Evolutionary conservation across 2,888 invertebrate genomes (phyloP).

Genomic region (Pseudanteris insignis): DNA sequence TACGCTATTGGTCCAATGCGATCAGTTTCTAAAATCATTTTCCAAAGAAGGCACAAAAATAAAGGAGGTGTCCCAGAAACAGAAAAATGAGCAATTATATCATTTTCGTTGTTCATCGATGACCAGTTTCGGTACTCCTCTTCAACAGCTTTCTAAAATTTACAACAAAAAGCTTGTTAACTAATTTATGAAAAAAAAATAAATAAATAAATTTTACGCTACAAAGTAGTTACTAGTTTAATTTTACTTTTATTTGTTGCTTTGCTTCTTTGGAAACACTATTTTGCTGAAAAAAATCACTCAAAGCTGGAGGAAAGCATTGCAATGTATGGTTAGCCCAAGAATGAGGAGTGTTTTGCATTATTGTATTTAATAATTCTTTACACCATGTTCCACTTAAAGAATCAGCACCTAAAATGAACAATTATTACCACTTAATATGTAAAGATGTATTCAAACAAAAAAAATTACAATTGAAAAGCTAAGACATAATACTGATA

Average conservation of each 20-base stretch:
- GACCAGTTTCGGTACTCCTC: conserved; percentile 97
- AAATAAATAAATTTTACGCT: background rate
- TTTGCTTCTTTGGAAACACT: conserved; percentile 89
- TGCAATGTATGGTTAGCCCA: conserved; percentile 92
- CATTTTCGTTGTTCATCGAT: conserved; percentile 96
- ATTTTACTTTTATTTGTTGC: conserved; percentile 77
- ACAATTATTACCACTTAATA: too few relatives aligned
- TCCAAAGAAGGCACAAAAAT: conserved; percentile 93
- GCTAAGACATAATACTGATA: background rate
- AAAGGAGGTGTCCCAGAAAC: conserved; percentile 90
- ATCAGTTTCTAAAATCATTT: conserved; percentile 94
- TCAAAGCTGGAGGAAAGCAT: conserved; percentile 89
- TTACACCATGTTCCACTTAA: conserved; percentile 84
- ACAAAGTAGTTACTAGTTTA: too few relatives aligned
- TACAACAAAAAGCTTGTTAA: too few relatives aligned
- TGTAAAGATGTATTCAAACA: background rate
- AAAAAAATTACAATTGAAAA: conserved; percentile 3
- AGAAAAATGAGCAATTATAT: conserved; percentile 94
- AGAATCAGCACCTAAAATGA: conserved; percentile 68
- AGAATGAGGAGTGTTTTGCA: conserved; percentile 93
- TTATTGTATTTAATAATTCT: conserved; percentile 87
- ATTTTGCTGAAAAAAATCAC: conserved; percentile 88
- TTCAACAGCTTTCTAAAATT: conserved; percentile 82
- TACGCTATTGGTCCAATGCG: conserved; percentile 94
- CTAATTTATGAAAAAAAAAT: background rate